These are phyloP conservation scores for Lycophotia porphyrea DNA, from an alignment of 2,888 invertebrate species.

Conservation along the genomic window DNA sequence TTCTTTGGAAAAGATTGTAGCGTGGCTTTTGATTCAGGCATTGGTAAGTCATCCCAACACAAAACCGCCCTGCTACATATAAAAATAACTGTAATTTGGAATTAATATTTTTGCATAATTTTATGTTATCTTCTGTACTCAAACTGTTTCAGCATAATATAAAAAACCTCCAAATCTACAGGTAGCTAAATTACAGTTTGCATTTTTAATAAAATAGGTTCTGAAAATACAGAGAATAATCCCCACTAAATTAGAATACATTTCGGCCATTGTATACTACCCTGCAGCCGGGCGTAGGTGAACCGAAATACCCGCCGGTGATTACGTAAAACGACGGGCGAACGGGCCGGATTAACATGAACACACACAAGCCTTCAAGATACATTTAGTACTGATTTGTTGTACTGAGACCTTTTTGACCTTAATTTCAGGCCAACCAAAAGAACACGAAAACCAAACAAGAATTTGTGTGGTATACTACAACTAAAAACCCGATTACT, in stretches of 20 bases:
- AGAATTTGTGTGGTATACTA: too few species aligned
- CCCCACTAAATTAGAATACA: not conserved
- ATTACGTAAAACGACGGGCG: constrained; percentile 67
- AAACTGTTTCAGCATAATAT: not conserved
- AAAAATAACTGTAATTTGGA: too few species aligned
- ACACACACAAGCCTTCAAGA: not conserved
- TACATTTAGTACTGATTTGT: too few species aligned
- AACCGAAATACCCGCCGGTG: constrained; percentile 63
- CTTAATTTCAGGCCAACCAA: not conserved
- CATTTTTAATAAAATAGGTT: not conserved
- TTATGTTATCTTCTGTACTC: too few species aligned
- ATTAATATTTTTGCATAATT: too few species aligned
- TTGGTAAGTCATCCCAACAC: too few species aligned
- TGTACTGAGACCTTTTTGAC: not conserved
- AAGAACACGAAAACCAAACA: not conserved
- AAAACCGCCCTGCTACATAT: too few species aligned
- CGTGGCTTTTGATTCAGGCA: not conserved
- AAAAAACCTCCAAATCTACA: too few species aligned
- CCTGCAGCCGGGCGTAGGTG: constrained; percentile 16
- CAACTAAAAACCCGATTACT: too few species aligned
- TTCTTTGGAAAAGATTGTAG: not conserved
- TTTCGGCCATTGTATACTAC: not conserved
- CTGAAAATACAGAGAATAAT: not conserved
- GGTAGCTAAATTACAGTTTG: not conserved
- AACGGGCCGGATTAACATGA: constrained; percentile 7